Base-by-base conservation (phyloP, 2,113 vertebrate species). In the Pygoscelis adeliae region DNA sequence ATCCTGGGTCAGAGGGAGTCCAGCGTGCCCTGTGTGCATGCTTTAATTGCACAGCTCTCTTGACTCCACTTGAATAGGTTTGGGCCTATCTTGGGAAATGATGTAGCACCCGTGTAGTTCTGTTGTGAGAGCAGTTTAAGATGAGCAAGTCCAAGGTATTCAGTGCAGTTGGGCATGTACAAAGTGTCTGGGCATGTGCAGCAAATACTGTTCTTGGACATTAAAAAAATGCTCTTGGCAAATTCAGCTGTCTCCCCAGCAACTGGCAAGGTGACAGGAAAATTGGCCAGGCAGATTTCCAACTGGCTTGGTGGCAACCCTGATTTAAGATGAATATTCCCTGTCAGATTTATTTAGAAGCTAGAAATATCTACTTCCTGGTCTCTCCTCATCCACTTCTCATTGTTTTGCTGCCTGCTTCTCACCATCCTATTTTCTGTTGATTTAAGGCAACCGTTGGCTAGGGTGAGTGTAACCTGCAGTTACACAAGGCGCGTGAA, bases 241-340 rank as follows among this genome's bases (percentile, higher is more conserved):
- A 93, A 84, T 72, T 91, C 89, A 88, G 49, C 87, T 93, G 71
- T 90, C 92, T 95, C 84, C 74, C 71, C 96, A 94, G 92, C 87
- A 96, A 70, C 92, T 94, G 95, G 97, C 97, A 90, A 72, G 34
- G 46, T 72, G 96, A 96, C 90, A 97, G 87, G 78, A 91, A 90
- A 95, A 93, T 40, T 65, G 66, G 44, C 71, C 53, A 56, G 93
- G 90, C 90, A 88, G 74, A 56, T 95, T 96, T 91, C 94, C 96
- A 96, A 65, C 70, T 21, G 73, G 53, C 65, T 89, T 96, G 53
- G 78, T 96, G 90, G 82, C 93, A 95, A 82, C 82, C 42, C 85
- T 90, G 86, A 89, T 87, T 96, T 92, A 96, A 96, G 93, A 93
- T 0, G 6, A 90, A 90, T 95, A 90, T 94, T 97, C 93, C 71